A percentile compares a stretch with the other conserved stretches of the same genome.
Evolutionary conservation across 2,797 vertebrate species (phyloP).

Genomic region (Erethizon dorsatum): DNA sequence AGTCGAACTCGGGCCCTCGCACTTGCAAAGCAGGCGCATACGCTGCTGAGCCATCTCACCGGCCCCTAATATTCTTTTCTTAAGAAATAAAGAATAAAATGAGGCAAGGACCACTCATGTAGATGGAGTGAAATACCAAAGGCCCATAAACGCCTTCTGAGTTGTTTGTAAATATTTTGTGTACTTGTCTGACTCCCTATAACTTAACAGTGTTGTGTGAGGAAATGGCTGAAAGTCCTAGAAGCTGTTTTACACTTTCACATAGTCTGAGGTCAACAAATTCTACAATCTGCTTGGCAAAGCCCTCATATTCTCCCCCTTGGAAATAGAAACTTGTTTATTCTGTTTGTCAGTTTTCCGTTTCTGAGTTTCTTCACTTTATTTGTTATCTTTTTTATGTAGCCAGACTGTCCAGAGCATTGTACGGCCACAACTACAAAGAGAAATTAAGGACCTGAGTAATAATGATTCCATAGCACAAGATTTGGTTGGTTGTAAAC

Average conservation of each 20-base stretch:
- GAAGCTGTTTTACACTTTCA: conserved; percentile 57
- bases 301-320: conserved; percentile 76
- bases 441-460: conserved; percentile 40
- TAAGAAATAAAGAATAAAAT: conserved; percentile 86
- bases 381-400: conserved; percentile 86
- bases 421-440: conserved; percentile 42
- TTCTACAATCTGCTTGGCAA: conserved; percentile 67
- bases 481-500: neutral
- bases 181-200: conserved; percentile 73
- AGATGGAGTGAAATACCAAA: conserved; percentile 75
- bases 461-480: neutral
- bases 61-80: conserved; percentile 76
- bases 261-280: conserved; percentile 63
- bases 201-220: conserved; percentile 82
- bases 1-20: too few relatives aligned
- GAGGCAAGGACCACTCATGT: conserved; percentile 78
- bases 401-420: conserved; percentile 83
- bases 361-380: conserved; percentile 90
- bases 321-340: conserved; percentile 89
- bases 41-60: too few relatives aligned
- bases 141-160: conserved; percentile 63
- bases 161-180: conserved; percentile 76
- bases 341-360: conserved; percentile 87
- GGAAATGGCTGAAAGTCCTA: conserved; percentile 84
- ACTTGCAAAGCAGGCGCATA: too few relatives aligned